Evolutionary conservation across 92 coral and sea anemone genomes (phyloP).

Genomic region (Montipora capitata): DNA sequence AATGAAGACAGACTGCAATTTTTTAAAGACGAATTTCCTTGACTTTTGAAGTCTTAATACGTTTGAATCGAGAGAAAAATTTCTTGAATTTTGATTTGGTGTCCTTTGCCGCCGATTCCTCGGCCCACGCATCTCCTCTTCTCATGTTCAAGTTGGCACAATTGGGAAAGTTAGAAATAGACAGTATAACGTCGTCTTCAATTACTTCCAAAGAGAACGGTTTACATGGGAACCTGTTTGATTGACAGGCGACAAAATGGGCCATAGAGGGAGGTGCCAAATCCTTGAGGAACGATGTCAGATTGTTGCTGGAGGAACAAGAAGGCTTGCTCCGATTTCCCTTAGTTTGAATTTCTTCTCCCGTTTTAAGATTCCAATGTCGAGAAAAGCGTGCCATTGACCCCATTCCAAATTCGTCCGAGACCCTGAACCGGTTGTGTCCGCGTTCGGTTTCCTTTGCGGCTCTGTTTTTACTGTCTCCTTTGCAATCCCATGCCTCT

Average conservation of each 20-base stretch:
- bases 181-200: neutral
- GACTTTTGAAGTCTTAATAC: neutral
- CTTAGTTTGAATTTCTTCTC: neutral
- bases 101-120: neutral
- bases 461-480: neutral
- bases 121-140: neutral
- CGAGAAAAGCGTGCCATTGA: neutral
- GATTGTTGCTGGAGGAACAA: neutral
- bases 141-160: neutral
- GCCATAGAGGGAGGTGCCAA: neutral
- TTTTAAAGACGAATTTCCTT: neutral
- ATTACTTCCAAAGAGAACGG: conserved; percentile 1
- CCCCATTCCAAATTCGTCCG: neutral
- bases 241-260: neutral
- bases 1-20: neutral
- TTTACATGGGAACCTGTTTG: conserved; percentile 17
- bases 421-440: neutral
- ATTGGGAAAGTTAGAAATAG: neutral
- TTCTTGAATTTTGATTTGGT: neutral
- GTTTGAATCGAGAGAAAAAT: neutral
- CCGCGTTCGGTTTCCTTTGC: neutral
- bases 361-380: neutral
- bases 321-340: neutral
- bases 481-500: neutral
- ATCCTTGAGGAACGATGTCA: neutral